Conservation (phyloP, 2,888 invertebrate genomes). For the Unio pictorum region DNA sequence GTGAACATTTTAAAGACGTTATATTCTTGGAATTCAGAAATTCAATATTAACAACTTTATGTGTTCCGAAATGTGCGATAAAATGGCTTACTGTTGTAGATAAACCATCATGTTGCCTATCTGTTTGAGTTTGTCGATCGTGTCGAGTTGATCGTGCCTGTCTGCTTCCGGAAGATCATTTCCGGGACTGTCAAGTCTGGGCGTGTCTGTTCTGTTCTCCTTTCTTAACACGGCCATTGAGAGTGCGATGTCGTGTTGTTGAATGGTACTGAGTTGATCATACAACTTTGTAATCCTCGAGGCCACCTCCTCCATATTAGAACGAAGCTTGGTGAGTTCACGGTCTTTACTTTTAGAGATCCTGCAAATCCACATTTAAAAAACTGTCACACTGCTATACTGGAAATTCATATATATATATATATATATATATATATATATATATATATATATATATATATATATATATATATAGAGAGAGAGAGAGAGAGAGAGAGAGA, state of each 20-base stretch:
- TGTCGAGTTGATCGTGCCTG: constrained; percentile 24
- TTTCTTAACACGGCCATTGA: constrained; percentile 19
- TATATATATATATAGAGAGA: too few relatives aligned
- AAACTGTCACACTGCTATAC: too few relatives aligned
- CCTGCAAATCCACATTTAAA: constrained; percentile 9
- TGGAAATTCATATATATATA: too few relatives aligned
- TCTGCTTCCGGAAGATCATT: constrained; percentile 36
- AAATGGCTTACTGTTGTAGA: constrained; percentile 30
- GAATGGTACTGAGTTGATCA: constrained; percentile 30
- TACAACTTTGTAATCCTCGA: constrained; percentile 34
- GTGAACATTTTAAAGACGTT: too few relatives aligned
- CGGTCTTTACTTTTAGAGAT: constrained; percentile 27
- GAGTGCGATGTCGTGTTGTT: constrained; percentile 35
- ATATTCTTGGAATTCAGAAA: too few relatives aligned
- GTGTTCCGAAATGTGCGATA: too few relatives aligned
- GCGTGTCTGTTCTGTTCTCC: constrained; percentile 20
- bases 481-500: too few relatives aligned
- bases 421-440: too few relatives aligned
- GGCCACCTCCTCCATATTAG: constrained; percentile 28
- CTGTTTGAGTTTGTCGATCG: constrained; percentile 27
- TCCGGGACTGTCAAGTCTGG: constrained; percentile 22
- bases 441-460: too few relatives aligned
- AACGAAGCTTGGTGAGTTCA: constrained; percentile 26
- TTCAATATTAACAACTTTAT: too few relatives aligned
- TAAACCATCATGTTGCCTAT: constrained; percentile 32